Evolutionary conservation across 2,797 vertebrate genomes (phyloP).

Genomic region (Ammospiza maritima): DNA sequence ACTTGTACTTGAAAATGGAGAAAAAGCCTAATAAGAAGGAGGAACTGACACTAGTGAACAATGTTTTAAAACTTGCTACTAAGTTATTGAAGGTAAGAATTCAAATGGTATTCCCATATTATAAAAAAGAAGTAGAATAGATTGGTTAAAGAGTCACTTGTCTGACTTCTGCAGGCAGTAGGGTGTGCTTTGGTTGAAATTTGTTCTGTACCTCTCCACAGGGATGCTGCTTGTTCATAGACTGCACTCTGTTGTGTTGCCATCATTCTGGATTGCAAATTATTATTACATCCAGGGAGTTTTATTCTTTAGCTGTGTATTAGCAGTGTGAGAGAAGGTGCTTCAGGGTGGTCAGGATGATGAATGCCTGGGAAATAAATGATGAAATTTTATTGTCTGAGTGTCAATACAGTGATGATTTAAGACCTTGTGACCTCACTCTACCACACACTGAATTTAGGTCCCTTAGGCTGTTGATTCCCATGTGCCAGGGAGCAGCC

Average conservation of each 20-base stretch:
- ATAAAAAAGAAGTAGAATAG: neutral
- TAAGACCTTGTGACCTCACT: neutral
- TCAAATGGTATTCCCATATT: neutral
- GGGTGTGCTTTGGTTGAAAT: neutral
- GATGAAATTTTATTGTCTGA: neutral
- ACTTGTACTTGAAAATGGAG: conserved; percentile 99
- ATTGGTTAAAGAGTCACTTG: neutral
- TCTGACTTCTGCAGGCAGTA: neutral
- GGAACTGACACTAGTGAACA: conserved; percentile 97
- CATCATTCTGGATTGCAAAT: neutral
- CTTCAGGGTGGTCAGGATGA: neutral
- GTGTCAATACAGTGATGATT: neutral
- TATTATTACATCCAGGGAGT: neutral
- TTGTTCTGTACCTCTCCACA: neutral
- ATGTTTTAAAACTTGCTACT: conserved; percentile 97
- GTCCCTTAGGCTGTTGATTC: neutral
- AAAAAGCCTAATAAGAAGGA: conserved; percentile 99
- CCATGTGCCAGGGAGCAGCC: neutral
- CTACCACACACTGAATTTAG: neutral
- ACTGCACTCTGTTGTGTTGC: neutral
- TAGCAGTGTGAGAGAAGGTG: neutral
- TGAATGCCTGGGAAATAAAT: neutral
- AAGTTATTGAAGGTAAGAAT: conserved; percentile 92
- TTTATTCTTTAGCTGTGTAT: neutral
- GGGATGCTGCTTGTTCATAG: neutral